A percentile compares a stretch with the other conserved stretches of the same genome.
Evolutionary conservation across 2,797 vertebrate genomes (phyloP).

Genomic region (Ciconia nigra): DNA sequence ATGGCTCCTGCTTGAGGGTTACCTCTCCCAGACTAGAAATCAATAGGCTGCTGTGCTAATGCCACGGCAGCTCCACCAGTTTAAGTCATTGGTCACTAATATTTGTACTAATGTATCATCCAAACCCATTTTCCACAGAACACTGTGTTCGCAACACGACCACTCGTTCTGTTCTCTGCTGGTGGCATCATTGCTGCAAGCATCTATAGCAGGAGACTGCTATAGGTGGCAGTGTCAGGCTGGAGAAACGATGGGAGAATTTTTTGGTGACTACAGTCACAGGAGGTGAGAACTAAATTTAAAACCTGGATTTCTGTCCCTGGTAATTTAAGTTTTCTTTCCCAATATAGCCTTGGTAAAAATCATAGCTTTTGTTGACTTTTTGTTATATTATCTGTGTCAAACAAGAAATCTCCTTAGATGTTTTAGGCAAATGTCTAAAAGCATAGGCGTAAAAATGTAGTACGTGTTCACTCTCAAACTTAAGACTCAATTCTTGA

Average conservation of each 20-base stretch:
- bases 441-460: not conserved
- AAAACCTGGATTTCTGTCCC: not conserved
- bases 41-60: not conserved
- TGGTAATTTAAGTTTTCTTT: not conserved
- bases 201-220: not conserved
- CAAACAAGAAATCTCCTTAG: not conserved
- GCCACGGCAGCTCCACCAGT: not conserved
- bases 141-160: accelerated
- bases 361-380: not conserved
- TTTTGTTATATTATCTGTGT: not conserved
- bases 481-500: not conserved
- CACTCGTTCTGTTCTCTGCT: not conserved
- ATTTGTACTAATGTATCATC: not conserved
- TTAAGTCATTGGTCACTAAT: not conserved
- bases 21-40: not conserved
- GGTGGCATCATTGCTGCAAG: not conserved
- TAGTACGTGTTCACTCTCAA: not conserved
- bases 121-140: not conserved
- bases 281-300: not conserved
- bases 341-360: not conserved
- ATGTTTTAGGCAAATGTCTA: not conserved
- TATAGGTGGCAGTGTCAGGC: conserved; percentile 25
- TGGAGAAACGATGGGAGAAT: not conserved
- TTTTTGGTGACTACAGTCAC: not conserved
- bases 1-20: accelerated